Base-by-base conservation (phyloP, 2,113 vertebrate species). In the Datnioides undecimradiatus region DNA sequence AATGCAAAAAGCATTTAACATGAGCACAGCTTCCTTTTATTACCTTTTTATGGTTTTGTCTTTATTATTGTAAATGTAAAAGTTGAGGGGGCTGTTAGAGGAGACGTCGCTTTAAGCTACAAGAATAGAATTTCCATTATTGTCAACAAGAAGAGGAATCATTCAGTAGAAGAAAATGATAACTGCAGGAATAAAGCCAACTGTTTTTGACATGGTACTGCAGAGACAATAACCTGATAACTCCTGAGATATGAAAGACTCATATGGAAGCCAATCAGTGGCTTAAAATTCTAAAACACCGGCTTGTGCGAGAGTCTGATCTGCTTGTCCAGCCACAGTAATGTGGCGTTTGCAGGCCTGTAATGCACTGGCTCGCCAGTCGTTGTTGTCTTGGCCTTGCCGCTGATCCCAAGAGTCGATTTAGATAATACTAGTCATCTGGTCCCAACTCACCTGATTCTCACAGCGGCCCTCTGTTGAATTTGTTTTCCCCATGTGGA, bases 401-500 rank as follows among this genome's bases (percentile, higher is more conserved):
- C 19, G 40, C 52, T 71, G 52, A 41, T 62, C 25, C 25, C 8
- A 45, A 23, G 57, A 33, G 6, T 12, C 7, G 3, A 36, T 69
- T 77, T 63, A n/a, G 36, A 63, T n/a, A 31, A 59, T 14, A 41
- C 21, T 29, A 46, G 16, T 38, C 34, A 78, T 33, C 29, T 49
- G 41, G 29, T 48, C 33, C 38, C 25, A 25, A 25, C 60, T 80
- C 34, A 49, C 23, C 55, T 69, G 25, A 33, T 43, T 73, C 68
- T n/a, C 57, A 63, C 57, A 73, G 49, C 62, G 45, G 64, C 27
- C 36, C 59, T 41, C 71, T 64, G 51, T 29, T 69, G 63, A 64
- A 63, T 79, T 25, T 74, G 41, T 71, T 65, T 73, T 67, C 46
- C 36, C 17, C 40, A 14, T 5, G n/a, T n/a, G n/a, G n/a, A n/a